Evolutionary conservation across 2,888 invertebrate genomes (phyloP).

Genomic region (Autographa gamma): DNA sequence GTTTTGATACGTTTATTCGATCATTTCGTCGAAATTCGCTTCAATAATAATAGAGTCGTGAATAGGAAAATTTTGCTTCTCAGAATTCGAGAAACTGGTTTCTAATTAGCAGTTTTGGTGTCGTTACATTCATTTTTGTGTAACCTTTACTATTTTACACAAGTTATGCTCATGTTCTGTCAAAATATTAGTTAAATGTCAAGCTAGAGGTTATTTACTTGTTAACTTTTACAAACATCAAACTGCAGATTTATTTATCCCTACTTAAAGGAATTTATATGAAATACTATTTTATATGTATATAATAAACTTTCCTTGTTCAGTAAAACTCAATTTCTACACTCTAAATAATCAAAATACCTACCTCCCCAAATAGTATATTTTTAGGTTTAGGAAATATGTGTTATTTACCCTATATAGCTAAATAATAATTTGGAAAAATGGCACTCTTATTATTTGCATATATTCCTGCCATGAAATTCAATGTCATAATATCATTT

Average conservation of each 20-base stretch:
- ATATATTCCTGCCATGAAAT: no score
- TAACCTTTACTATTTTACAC: slow-evolving; percentile 13
- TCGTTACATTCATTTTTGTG: slow-evolving; percentile 20
- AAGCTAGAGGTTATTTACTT: neutral
- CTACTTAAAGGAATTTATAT: neutral
- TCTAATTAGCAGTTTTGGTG: slow-evolving; percentile 29
- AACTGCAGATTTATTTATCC: neutral
- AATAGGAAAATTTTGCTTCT: slow-evolving; percentile 40
- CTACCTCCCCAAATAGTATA: no score
- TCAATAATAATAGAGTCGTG: slow-evolving; percentile 16
- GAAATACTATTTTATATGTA: no score
- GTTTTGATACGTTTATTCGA: slow-evolving; percentile 60
- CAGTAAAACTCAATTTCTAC: no score
- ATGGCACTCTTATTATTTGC: no score
- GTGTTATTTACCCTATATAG: no score
- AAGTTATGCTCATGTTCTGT: neutral
- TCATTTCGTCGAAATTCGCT: slow-evolving; percentile 50
- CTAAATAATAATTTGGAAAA: no score
- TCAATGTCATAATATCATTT: no score
- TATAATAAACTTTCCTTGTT: no score
- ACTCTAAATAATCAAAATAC: no score
- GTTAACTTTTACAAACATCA: neutral
- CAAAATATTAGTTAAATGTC: neutral
- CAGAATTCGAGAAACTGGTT: slow-evolving; percentile 52
- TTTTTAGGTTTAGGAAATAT: no score